These are phyloP conservation scores for Fratercula arctica DNA, from an alignment of 2,797 vertebrate genomes.

Conservation along the genomic window DNA sequence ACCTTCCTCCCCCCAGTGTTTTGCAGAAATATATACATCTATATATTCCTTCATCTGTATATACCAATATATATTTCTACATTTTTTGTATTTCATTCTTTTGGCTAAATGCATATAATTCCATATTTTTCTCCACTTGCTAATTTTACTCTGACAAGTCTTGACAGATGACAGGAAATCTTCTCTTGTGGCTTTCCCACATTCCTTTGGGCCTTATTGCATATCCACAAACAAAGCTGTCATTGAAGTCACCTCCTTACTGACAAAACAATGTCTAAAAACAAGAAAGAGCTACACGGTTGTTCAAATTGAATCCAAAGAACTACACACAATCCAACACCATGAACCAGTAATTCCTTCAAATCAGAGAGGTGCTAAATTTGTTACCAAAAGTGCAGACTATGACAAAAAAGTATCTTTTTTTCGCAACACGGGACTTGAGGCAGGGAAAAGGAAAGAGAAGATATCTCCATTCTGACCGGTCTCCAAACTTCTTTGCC, in stretches of 20 bases:
- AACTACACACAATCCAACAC: neutral
- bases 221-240: constrained; percentile 16
- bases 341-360: neutral
- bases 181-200: constrained; percentile 35
- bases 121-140: neutral
- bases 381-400: neutral
- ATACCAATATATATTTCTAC: neutral
- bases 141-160: constrained; percentile 43
- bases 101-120: neutral
- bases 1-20: neutral
- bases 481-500: neutral
- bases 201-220: neutral
- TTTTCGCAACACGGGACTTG: neutral
- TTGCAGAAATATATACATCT: neutral
- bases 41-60: neutral
- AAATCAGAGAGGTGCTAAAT: neutral
- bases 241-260: constrained; percentile 18
- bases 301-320: neutral
- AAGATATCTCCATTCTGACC: neutral
- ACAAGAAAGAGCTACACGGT: neutral
- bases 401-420: neutral
- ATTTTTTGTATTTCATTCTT: neutral
- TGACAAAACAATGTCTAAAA: neutral
- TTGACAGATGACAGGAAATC: constrained; percentile 38
- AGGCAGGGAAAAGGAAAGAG: neutral